A percentile compares a stretch with the other conserved stretches of the same genome.
These are phyloP conservation scores for Cranoglanis bouderius DNA, from an alignment of 2,113 vertebrate species.

Conservation along the genomic window DNA sequence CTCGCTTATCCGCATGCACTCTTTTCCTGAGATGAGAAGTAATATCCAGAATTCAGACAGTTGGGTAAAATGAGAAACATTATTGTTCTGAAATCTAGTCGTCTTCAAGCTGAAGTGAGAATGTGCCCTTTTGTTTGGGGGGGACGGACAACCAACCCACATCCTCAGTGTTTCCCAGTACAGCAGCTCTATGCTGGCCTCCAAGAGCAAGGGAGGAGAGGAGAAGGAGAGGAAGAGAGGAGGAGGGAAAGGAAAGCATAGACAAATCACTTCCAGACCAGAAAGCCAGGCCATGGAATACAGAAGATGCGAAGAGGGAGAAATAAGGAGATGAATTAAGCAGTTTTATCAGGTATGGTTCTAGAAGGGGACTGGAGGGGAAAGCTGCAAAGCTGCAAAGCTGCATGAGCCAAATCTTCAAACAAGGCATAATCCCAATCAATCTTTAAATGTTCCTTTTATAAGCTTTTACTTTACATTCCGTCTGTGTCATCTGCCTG, in stretches of 20 bases:
- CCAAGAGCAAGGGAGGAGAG: slow-evolving; percentile 33
- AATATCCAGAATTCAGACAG: slow-evolving; percentile 26
- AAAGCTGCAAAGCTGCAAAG: too few species aligned
- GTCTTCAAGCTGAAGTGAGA: slow-evolving; percentile 21
- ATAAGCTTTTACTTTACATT: too few species aligned
- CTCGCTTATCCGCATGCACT: slow-evolving; percentile 2
- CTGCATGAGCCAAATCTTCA: too few species aligned
- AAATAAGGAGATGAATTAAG: not conserved
- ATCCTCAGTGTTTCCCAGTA: slow-evolving; percentile 29
- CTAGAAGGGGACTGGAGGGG: not conserved
- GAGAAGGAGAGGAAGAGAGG: slow-evolving; percentile 45
- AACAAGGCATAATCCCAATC: too few species aligned
- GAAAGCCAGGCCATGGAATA: not conserved
- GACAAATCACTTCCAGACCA: slow-evolving; percentile 61
- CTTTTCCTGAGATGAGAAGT: slow-evolving; percentile 26
- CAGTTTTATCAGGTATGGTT: not conserved
- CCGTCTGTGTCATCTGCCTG: too few species aligned
- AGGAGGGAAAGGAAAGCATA: slow-evolving; percentile 51
- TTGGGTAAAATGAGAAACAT: not conserved
- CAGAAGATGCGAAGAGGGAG: not conserved
- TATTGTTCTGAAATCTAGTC: slow-evolving; percentile 30
- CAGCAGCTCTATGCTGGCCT: slow-evolving; percentile 14
- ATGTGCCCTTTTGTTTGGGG: slow-evolving; percentile 3
- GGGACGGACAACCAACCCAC: slow-evolving; percentile 23
- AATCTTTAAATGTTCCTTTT: too few species aligned